These are phyloP conservation scores for Phalanger gymnotis DNA, from an alignment of 2,797 vertebrate genomes.

Conservation along the genomic window DNA sequence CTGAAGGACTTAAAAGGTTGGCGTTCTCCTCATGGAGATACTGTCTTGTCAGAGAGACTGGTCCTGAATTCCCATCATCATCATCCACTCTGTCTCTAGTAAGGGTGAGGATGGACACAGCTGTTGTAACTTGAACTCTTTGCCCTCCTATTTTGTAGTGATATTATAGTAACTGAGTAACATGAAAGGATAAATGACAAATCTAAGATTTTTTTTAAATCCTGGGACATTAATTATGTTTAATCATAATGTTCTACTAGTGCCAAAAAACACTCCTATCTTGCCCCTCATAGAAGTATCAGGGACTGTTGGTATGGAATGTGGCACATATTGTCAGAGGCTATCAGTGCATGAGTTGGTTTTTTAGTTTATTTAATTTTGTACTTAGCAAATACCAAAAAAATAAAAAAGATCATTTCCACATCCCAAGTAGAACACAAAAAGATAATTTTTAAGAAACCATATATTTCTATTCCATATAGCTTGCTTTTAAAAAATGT, in stretches of 20 bases:
- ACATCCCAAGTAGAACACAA: background rate
- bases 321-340: background rate
- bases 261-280: background rate
- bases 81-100: background rate
- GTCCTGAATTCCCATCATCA: background rate
- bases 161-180: slow-evolving; percentile 70
- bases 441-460: background rate
- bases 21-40: background rate
- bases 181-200: slow-evolving; percentile 61
- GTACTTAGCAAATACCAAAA: background rate
- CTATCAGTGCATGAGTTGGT: background rate
- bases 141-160: slow-evolving; percentile 66
- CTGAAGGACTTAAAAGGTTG: background rate
- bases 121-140: slow-evolving; percentile 44
- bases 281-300: background rate
- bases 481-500: background rate
- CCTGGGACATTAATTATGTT: background rate
- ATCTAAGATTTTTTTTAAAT: slow-evolving; percentile 26
- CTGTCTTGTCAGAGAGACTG: slow-evolving; percentile 36
- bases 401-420: background rate
- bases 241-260: background rate
- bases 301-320: background rate
- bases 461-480: background rate
- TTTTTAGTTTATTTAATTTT: background rate
- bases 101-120: slow-evolving; percentile 42